Conservation (phyloP, 2,113 vertebrate species). For the Mohoua ochrocephala region DNA sequence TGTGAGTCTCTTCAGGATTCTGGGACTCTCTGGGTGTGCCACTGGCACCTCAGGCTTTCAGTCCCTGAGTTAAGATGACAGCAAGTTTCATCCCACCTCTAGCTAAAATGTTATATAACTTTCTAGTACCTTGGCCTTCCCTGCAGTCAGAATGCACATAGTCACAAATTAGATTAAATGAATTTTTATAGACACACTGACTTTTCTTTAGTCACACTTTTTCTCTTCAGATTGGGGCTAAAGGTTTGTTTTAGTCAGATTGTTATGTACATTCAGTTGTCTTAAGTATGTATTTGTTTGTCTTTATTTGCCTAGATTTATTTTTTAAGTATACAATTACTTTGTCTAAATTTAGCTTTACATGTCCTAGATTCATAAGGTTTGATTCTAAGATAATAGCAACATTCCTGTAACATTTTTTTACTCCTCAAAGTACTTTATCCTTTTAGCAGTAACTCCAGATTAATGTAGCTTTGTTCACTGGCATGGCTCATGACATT, state of each 20-base stretch:
- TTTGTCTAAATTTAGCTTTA: neutral
- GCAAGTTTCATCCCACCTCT: neutral
- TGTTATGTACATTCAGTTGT: neutral
- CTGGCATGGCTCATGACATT: accelerated
- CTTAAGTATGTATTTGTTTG: neutral
- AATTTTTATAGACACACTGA: neutral
- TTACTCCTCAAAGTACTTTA: neutral
- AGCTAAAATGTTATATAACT: neutral
- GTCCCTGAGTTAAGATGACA: neutral
- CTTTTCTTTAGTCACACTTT: neutral
- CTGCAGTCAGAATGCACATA: neutral
- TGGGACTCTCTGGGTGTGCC: neutral
- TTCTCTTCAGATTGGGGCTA: neutral
- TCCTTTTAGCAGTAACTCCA: neutral
- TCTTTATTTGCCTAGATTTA: neutral
- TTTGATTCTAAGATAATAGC: neutral
- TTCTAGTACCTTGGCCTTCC: neutral
- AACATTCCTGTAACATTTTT: neutral
- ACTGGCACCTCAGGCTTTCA: neutral
- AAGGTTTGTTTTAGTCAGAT: neutral
- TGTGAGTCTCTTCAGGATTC: neutral
- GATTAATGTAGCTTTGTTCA: neutral
- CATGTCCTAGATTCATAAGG: neutral
- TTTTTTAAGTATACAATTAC: neutral
- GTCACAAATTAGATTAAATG: neutral